Percentiles rank a stretch among this genome's conserved stretches.
Evolutionary conservation across 2,113 vertebrate genomes (phyloP).

Genomic region (Xyrauchen texanus): DNA sequence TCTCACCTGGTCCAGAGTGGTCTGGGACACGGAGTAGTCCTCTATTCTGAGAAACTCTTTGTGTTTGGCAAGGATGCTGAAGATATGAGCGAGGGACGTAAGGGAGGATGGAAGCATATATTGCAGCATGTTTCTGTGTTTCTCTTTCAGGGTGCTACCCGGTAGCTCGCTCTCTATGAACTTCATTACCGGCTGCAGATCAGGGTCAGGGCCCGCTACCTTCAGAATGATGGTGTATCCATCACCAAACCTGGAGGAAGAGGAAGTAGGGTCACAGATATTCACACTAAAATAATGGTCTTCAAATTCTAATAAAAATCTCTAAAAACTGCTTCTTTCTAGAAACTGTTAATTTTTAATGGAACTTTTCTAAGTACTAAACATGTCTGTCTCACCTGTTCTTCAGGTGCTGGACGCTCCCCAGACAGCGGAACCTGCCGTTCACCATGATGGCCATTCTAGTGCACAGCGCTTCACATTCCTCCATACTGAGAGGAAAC

Average conservation of each 20-base stretch:
- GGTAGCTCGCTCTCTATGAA: slow-evolving; percentile 91
- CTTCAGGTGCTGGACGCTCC: slow-evolving; percentile 97
- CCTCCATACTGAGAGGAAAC: slow-evolving; percentile 88
- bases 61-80: slow-evolving; percentile 89
- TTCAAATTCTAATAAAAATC: background rate
- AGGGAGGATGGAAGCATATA: slow-evolving; percentile 92
- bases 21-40: slow-evolving; percentile 97
- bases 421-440: slow-evolving; percentile 91
- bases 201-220: slow-evolving; percentile 85
- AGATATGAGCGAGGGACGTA: slow-evolving; percentile 90
- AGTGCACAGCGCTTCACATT: slow-evolving; percentile 96
- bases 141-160: slow-evolving; percentile 92
- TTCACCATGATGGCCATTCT: slow-evolving; percentile 99
- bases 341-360: background rate
- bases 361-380: background rate
- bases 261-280: background rate
- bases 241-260: slow-evolving; percentile 86
- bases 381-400: slow-evolving; percentile 79
- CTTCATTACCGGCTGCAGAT: slow-evolving; percentile 88
- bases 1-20: slow-evolving; percentile 96
- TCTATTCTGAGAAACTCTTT: slow-evolving; percentile 90
- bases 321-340: no score
- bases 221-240: slow-evolving; percentile 95
- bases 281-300: background rate
- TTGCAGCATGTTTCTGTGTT: slow-evolving; percentile 94